Percentiles rank a stretch among this genome's conserved stretches.
These are phyloP conservation scores for Drosophila merina DNA, from an alignment of 2,888 invertebrate genomes.

Conservation along the genomic window DNA sequence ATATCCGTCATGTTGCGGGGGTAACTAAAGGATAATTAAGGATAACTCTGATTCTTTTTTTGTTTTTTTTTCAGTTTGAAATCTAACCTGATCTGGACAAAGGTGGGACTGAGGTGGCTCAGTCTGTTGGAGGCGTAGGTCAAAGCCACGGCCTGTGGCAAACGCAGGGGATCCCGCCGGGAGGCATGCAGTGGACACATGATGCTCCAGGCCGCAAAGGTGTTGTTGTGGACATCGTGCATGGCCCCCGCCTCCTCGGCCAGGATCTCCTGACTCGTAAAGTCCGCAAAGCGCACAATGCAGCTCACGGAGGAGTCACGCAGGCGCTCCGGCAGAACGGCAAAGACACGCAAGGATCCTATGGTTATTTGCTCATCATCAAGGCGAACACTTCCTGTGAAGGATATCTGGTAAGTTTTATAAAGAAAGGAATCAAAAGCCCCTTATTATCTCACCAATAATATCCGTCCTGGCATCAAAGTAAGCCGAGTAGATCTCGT, in stretches of 20 bases:
- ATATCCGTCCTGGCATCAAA: slow-evolving; percentile 83
- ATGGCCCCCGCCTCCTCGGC: slow-evolving; percentile 83
- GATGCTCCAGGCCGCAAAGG: slow-evolving; percentile 83
- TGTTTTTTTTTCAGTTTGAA: background rate
- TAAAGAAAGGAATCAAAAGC: too few relatives aligned
- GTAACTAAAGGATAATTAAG: slow-evolving; percentile 56
- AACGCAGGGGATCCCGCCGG: slow-evolving; percentile 35
- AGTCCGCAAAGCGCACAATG: slow-evolving; percentile 76
- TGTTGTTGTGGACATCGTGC: slow-evolving; percentile 84
- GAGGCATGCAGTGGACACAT: slow-evolving; percentile 80
- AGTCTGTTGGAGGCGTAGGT: slow-evolving; percentile 75
- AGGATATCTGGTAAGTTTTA: background rate
- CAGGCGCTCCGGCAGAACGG: slow-evolving; percentile 70
- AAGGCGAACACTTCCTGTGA: slow-evolving; percentile 50
- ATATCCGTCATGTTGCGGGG: slow-evolving; percentile 74
- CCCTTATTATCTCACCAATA: slow-evolving; percentile 33
- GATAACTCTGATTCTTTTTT: background rate
- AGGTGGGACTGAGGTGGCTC: slow-evolving; percentile 80
- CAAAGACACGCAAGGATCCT: slow-evolving; percentile 80
- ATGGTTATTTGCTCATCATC: slow-evolving; percentile 50
- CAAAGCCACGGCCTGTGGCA: slow-evolving; percentile 81
- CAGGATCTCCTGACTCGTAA: slow-evolving; percentile 65
- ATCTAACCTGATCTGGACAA: slow-evolving; percentile 80
- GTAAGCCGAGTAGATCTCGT: slow-evolving; percentile 83
- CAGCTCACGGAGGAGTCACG: slow-evolving; percentile 71